Evolutionary conservation across 2,113 vertebrate genomes (phyloP).

Genomic region (Prinia subflava): DNA sequence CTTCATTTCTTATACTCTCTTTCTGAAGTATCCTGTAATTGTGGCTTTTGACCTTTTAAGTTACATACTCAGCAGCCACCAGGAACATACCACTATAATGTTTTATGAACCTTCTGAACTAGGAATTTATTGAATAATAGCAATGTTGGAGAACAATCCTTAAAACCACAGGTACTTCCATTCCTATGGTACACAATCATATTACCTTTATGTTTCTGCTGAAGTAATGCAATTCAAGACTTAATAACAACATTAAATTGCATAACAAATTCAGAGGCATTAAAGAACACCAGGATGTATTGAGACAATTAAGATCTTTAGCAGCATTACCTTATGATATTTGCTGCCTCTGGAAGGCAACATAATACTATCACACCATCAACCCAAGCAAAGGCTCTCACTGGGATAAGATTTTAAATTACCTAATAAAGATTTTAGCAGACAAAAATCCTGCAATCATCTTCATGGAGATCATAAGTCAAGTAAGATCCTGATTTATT

Average conservation of each 20-base stretch:
- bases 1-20: background rate
- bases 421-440: background rate
- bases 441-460: background rate
- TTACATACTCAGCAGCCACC: background rate
- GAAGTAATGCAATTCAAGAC: slow-evolving; percentile 30
- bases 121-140: background rate
- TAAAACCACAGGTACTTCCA: slow-evolving; percentile 17
- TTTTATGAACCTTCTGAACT: background rate
- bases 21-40: background rate
- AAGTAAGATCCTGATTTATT: background rate
- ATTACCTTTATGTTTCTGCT: slow-evolving; percentile 41
- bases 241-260: slow-evolving; percentile 32
- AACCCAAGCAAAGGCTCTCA: background rate
- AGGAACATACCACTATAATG: background rate
- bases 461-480: background rate
- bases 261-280: slow-evolving; percentile 45
- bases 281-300: slow-evolving; percentile 46
- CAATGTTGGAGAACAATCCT: background rate
- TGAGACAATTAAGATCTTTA: slow-evolving; percentile 41
- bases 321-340: background rate
- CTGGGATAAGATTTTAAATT: slow-evolving; percentile 8
- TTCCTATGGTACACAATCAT: background rate
- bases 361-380: background rate
- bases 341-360: slow-evolving; percentile 30
- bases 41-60: background rate